Evolutionary conservation across 2,113 vertebrate species (phyloP).

Genomic region (Ochotona princeps): DNA sequence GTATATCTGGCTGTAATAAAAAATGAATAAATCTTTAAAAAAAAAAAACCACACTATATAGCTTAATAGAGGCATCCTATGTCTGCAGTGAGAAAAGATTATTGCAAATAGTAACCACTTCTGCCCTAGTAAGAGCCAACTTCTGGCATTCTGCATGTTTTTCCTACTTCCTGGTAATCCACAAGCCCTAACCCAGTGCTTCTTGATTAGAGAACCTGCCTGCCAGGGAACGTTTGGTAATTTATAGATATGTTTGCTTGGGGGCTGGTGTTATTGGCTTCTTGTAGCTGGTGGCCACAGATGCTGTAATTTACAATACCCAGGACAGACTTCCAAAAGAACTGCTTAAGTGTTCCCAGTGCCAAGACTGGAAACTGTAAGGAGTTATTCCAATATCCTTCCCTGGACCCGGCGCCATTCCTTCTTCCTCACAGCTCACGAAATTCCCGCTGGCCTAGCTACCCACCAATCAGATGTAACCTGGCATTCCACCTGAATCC

Average conservation of each 20-base stretch:
- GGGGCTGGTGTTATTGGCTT: background rate
- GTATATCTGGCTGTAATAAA: too few species aligned
- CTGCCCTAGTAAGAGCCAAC: background rate
- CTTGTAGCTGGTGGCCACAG: background rate
- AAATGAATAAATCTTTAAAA: too few species aligned
- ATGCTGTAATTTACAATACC: background rate
- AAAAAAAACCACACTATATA: background rate
- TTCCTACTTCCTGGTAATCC: background rate
- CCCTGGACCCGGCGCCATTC: too few species aligned
- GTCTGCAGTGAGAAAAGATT: background rate
- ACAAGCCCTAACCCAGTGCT: background rate
- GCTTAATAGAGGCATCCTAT: background rate
- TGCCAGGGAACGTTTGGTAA: background rate
- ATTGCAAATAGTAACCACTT: background rate
- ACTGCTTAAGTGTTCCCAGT: background rate
- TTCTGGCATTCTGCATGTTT: background rate
- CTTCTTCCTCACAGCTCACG: too few species aligned
- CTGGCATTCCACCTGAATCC: too few species aligned
- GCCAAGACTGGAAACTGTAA: background rate
- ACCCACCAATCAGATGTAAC: too few species aligned
- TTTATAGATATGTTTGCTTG: background rate
- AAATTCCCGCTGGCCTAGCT: too few species aligned
- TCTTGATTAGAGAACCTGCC: background rate
- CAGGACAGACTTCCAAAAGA: background rate
- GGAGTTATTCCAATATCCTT: too few species aligned